Conservation (phyloP, 2,888 invertebrate genomes). For the Tetranychus truncatus region DNA sequence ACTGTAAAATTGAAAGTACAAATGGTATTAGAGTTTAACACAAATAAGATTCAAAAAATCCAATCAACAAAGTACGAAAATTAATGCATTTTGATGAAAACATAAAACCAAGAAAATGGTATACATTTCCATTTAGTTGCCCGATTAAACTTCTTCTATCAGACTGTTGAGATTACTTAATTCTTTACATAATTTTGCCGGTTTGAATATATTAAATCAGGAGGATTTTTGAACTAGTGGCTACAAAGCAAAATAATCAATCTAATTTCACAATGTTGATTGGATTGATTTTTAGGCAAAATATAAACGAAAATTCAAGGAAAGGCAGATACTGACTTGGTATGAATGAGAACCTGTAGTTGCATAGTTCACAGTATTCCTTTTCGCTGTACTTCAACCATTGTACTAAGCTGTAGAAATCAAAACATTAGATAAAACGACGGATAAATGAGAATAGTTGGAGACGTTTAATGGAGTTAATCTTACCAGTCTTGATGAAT, state of each 20-base stretch:
- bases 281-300: background rate
- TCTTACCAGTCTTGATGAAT: constrained; percentile 75
- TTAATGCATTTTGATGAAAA: no score
- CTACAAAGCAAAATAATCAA: background rate
- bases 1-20: constrained; percentile 35
- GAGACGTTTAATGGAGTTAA: constrained; percentile 10
- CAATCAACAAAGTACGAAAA: no score
- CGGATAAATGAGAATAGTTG: background rate
- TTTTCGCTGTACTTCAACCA: constrained; percentile 98
- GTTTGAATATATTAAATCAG: no score
- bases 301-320: background rate
- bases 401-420: constrained; percentile 54
- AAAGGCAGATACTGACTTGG: constrained; percentile 45
- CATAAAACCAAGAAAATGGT: no score
- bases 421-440: background rate
- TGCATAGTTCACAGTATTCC: constrained; percentile 94
- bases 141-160: no score
- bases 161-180: no score
- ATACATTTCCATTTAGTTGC: no score
- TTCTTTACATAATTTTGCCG: no score
- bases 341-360: constrained; percentile 89
- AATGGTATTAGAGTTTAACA: background rate
- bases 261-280: background rate
- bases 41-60: no score
- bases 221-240: background rate